A percentile compares a stretch with the other conserved stretches of the same genome.
phyloP scores from a whole-genome alignment of 2,113 vertebrate species.

The Talpa occidentalis region DNA sequence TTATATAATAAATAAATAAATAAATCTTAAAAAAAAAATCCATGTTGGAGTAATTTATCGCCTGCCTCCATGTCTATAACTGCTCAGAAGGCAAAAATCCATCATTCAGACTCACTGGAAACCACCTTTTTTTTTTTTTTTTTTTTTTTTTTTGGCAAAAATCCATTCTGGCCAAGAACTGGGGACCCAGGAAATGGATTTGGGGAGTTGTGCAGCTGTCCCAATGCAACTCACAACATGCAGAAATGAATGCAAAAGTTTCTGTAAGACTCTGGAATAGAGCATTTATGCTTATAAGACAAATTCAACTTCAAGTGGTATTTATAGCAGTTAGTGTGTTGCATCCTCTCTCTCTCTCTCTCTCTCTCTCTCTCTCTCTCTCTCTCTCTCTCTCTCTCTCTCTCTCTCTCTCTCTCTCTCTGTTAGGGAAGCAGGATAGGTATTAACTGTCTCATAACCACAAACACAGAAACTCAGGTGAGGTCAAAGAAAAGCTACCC shows the following conservation, averaged over 20 bases:
- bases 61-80: background rate
- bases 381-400: background rate
- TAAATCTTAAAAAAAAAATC: too few relatives aligned
- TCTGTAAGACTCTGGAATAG: background rate
- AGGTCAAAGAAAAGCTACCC: background rate
- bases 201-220: background rate
- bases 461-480: background rate
- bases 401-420: background rate
- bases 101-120: background rate
- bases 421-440: background rate
- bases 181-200: background rate
- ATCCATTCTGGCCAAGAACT: background rate
- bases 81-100: background rate
- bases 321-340: background rate
- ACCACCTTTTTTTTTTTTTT: background rate
- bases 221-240: background rate
- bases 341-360: background rate
- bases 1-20: too few relatives aligned
- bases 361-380: background rate
- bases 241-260: background rate
- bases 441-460: background rate
- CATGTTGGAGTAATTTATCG: background rate
- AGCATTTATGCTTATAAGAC: background rate
- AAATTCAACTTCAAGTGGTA: background rate
- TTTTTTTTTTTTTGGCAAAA: background rate